Evolutionary conservation across 2,797 vertebrate genomes (phyloP), one percentile per base, ranked within the genome.

Genomic region (Sebastes steindachneri): DNA sequence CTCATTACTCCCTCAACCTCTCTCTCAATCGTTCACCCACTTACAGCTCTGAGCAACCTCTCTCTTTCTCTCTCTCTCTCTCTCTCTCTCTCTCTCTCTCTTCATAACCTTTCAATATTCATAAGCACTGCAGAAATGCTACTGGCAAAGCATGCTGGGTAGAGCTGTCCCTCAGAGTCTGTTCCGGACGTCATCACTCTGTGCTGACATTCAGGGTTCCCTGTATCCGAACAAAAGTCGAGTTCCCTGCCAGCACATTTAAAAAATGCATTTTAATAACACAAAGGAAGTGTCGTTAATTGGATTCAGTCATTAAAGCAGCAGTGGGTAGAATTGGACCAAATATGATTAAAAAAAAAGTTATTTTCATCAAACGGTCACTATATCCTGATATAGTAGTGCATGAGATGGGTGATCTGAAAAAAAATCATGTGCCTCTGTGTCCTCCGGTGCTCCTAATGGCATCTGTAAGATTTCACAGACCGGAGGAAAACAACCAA

Each of bases 101-200:
- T 86, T 88, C 73, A 77, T 88, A 84, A 79, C 81, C 84, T 76
- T 94, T 95, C 79, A 95, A 95, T 95, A 95, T 95, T 95, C 91
- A 96, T 95, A 92, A 94, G 92, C 85, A 91, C 94, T 94, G 94
- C 94, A 95, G 92, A 94, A 93, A 92, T 85, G 85, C 88, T 86
- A 65, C 72, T 54, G 55, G 93, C 93, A 92, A 92, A 89, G 94
- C 91, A 94, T 88, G 88, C 90, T 94, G 94, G 92, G 93, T 89
- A 93, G 69, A 86, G 76, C 82, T 79, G 85, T 83, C 82, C 89
- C 84, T 93, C 68, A 86, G 83, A 91, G 88, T 86, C 78, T 85
- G 78, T 31, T 75, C 75, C 79, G 90, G 90, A 93, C 86, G 82
- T 94, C 93, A 94, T 87, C 62, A 75, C 73, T 89, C 54, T 57